A percentile compares a stretch with the other conserved stretches of the same genome.
phyloP scores from a whole-genome alignment of 92 coral and sea anemone species.

The Palythoa grandis region DNA sequence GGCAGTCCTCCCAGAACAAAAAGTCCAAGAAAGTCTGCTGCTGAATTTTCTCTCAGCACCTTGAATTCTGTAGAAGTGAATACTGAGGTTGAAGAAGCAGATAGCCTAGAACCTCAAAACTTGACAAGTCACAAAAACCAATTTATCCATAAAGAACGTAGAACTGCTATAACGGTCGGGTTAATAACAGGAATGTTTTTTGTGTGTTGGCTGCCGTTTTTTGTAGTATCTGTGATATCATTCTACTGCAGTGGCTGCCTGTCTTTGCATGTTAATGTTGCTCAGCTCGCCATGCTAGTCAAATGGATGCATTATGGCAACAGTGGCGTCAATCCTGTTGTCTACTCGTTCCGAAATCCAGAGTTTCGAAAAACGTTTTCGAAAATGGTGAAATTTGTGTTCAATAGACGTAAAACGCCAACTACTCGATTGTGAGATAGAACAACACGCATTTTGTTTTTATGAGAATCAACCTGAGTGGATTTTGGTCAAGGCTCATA shows the following conservation, averaged over 20 bases:
- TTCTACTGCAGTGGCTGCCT: conserved; percentile 39
- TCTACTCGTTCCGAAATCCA: conserved; percentile 43
- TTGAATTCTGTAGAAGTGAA: neutral
- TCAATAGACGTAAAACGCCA: neutral
- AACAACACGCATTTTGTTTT: too few species aligned
- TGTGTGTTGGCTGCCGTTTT: conserved; percentile 41
- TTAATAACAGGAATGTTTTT: conserved; percentile 36
- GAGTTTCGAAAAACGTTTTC: conserved; percentile 33
- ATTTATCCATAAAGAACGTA: conserved; percentile 10
- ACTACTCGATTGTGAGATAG: neutral
- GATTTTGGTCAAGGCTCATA: too few species aligned
- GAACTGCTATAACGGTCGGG: conserved; percentile 36
- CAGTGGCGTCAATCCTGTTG: conserved; percentile 29
- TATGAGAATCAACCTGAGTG: too few species aligned
- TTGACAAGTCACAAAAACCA: neutral
- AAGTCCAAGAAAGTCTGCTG: neutral
- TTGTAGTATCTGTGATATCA: conserved; percentile 37
- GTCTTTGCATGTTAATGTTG: conserved; percentile 9
- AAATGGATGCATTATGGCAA: conserved; percentile 45
- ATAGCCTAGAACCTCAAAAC: neutral
- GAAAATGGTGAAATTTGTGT: neutral
- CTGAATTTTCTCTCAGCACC: neutral
- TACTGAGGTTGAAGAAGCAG: neutral
- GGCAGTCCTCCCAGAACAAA: too few species aligned
- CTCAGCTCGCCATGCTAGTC: conserved; percentile 26